A percentile compares a stretch with the other conserved stretches of the same genome.
phyloP scores from a whole-genome alignment of 2,888 invertebrate genomes.

The Ennomos fuscantarius region DNA sequence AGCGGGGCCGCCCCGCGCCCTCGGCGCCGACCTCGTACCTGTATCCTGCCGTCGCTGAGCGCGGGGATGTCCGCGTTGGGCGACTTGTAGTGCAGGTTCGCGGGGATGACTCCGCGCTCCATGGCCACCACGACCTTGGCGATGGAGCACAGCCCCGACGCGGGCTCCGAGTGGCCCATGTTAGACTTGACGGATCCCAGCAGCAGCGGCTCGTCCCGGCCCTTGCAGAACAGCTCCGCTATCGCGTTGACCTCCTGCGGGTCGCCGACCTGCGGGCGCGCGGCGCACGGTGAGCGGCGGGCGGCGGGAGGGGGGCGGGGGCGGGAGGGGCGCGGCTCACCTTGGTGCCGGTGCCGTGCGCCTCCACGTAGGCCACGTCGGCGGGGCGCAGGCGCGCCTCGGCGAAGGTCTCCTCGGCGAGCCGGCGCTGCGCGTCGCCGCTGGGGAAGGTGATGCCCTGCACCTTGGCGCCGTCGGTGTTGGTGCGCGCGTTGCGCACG shows the following conservation, averaged over 20 bases:
- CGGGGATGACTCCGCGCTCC: constrained; percentile 95
- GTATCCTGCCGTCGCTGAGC: constrained; percentile 87
- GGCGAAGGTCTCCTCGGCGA: constrained; percentile 94
- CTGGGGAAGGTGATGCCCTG: constrained; percentile 95
- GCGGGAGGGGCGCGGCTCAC: constrained; percentile 58
- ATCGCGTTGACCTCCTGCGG: constrained; percentile 99
- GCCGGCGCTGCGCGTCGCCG: constrained; percentile 91
- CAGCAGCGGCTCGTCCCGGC: constrained; percentile 89
- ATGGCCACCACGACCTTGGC: constrained; percentile 96
- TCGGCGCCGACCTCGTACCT: constrained; percentile 8
- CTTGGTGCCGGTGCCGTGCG: constrained; percentile 99
- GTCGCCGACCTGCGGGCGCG: constrained; percentile 91
- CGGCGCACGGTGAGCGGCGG: background rate
- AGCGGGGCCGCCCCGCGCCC: background rate
- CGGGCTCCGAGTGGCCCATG: constrained; percentile 99
- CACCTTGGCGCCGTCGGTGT: constrained; percentile 96
- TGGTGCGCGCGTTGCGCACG: constrained; percentile 94
- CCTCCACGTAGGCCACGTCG: constrained; percentile 96
- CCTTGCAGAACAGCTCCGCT: constrained; percentile 95
- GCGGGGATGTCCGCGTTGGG: constrained; percentile 97
- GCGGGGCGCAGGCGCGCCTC: constrained; percentile 93
- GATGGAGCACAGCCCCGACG: constrained; percentile 95
- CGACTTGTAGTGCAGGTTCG: constrained; percentile 93
- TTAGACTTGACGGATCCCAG: constrained; percentile 99
- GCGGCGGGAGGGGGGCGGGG: background rate